Evolutionary conservation across 2,797 vertebrate genomes (phyloP), one percentile per base, ranked within the genome.

Genomic region (Danio kyathit): DNA sequence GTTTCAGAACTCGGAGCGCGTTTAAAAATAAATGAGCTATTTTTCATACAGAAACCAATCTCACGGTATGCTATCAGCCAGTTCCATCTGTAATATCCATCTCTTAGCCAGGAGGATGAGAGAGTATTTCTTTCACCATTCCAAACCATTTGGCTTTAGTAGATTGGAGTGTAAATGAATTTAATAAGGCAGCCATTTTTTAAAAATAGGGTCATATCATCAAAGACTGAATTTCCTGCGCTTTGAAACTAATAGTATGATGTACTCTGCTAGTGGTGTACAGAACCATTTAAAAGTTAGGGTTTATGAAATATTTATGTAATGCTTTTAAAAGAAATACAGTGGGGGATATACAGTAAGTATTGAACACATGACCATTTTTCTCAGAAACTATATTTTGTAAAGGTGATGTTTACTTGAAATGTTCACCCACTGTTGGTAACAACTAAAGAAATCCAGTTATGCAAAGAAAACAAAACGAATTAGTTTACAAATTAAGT

Each of bases 21-120:
- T 65, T 51, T n/a, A 71, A 74, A 9, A 64, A 60, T 49, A 21
- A 46, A 60, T 38, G 3, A 67, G 16, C 29, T 21, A 63, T 60
- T 81, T 77, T 71, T 67, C 48, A 83, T 54, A 71, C 66, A 43
- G 3, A 61, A 65, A 56, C 59, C 10, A 71, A 57, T 73, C 56
- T 66, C 13, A 65, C 17, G 75, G 44, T 64, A 72, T n/a, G 12
- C 29, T 56, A 49, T 70, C 41, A 82, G 49, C 11, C 57, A 48
- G 63, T 41, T 64, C 5, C 6, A 75, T 60, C 61, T 74, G n/a
- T 60, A 51, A 60, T 49, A 66, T 59, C 66, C n/a, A 69, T 81
- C 56, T 69, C 52, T 60, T 59, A 40, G 56, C 1, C 6, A 61
- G 29, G 46, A 63, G 17, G 40, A 74, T 60, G 19, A 57, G 40